Evolutionary conservation across 1,140 invertebrate genomes (phyloP).

Genomic region (Drosophila sucinea): DNA sequence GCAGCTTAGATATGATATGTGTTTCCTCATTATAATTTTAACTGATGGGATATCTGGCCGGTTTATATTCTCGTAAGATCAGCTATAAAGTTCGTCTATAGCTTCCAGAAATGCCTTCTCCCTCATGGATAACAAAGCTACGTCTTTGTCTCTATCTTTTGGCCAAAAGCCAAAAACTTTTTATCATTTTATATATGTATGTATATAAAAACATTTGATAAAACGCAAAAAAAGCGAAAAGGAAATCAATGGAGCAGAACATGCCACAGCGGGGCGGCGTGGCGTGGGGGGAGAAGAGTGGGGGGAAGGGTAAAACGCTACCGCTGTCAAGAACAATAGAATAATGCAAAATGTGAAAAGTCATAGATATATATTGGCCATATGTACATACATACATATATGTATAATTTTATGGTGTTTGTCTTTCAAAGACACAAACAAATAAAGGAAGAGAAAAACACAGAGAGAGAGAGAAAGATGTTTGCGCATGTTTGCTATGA

Average conservation of each 20-base stretch:
- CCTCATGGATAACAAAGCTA: not conserved
- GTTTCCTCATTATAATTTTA: no score
- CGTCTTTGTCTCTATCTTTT: constrained; percentile 5
- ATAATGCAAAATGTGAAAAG: constrained; percentile 30
- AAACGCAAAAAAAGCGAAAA: constrained; percentile 39
- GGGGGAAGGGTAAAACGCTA: constrained; percentile 10
- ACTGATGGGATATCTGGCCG: no score
- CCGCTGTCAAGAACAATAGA: constrained; percentile 28
- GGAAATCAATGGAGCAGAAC: constrained; percentile 45
- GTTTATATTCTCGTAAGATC: no score
- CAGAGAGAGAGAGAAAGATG: not conserved
- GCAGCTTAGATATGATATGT: no score
- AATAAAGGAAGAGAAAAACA: not conserved
- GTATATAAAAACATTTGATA: constrained; percentile 29
- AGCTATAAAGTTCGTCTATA: no score
- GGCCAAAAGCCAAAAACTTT: constrained; percentile 25
- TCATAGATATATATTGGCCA: constrained; percentile 19
- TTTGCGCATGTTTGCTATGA: constrained; percentile 5
- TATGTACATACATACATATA: not conserved
- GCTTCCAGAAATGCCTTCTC: not conserved
- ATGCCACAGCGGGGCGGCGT: not conserved
- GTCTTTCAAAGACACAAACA: constrained; percentile 5
- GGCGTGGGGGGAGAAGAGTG: not conserved
- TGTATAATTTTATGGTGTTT: not conserved
- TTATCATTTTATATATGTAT: constrained; percentile 8